Conservation (phyloP, 2,888 invertebrate species). For the Aradus depressus region DNA sequence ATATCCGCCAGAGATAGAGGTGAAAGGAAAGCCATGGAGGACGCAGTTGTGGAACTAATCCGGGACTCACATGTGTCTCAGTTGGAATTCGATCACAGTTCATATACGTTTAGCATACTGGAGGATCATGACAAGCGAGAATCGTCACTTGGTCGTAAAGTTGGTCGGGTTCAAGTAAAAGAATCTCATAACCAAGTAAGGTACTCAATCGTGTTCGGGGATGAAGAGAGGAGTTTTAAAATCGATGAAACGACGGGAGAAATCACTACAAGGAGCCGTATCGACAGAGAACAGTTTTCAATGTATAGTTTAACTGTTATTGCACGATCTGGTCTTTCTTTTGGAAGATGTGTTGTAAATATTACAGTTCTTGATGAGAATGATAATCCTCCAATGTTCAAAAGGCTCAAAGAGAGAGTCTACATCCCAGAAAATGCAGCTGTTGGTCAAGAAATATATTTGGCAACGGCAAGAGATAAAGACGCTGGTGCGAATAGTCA, state of each 20-base stretch:
- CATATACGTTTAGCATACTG: conserved; percentile 68
- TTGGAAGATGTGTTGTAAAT: conserved; percentile 67
- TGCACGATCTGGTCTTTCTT: conserved; percentile 63
- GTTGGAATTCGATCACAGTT: conserved; percentile 63
- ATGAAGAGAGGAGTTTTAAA: conserved; percentile 61
- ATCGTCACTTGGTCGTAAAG: conserved; percentile 53
- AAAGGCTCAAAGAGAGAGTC: conserved; percentile 66
- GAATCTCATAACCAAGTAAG: conserved; percentile 42
- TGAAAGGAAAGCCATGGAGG: conserved; percentile 56
- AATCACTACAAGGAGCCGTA: conserved; percentile 61
- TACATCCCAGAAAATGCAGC: conserved; percentile 78
- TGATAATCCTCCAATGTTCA: conserved; percentile 79
- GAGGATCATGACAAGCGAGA: conserved; percentile 63
- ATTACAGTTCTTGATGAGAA: conserved; percentile 77
- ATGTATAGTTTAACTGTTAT: conserved; percentile 68
- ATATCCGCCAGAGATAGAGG: conserved; percentile 75
- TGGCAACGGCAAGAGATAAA: conserved; percentile 73
- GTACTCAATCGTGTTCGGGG: conserved; percentile 72
- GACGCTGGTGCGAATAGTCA: conserved; percentile 84
- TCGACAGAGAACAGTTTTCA: conserved; percentile 73
- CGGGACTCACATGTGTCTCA: conserved; percentile 58
- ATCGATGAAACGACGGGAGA: conserved; percentile 69
- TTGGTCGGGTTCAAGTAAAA: conserved; percentile 61
- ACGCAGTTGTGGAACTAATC: conserved; percentile 71
- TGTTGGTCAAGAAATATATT: conserved; percentile 83